Percentiles rank a stretch among this genome's conserved stretches.
Conservation (phyloP, 2,888 invertebrate genomes). For the Eilema sororculum region DNA sequence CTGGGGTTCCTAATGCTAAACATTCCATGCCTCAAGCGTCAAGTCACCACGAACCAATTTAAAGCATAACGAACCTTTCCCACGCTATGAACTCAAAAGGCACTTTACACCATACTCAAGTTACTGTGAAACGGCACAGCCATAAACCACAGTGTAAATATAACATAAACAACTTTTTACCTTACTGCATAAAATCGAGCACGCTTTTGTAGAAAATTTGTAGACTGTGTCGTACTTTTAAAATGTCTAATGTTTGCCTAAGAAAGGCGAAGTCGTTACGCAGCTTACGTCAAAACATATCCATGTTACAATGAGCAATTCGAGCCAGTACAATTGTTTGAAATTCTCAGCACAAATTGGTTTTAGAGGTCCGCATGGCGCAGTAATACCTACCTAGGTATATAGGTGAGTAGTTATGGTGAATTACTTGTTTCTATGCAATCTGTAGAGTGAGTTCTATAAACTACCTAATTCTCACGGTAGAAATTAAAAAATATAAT, state of each 20-base stretch:
- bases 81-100: slow-evolving; percentile 60
- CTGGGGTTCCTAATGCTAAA: slow-evolving; percentile 9
- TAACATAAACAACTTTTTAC: slow-evolving; percentile 20
- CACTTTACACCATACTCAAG: slow-evolving; percentile 54
- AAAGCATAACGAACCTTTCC: slow-evolving; percentile 47
- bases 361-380: slow-evolving; percentile 26
- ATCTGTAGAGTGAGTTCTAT: background rate
- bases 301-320: slow-evolving; percentile 50
- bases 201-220: slow-evolving; percentile 18
- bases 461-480: background rate
- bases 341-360: slow-evolving; percentile 42
- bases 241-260: slow-evolving; percentile 13
- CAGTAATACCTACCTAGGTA: background rate
- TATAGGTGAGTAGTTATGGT: slow-evolving; percentile 1
- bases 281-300: slow-evolving; percentile 51
- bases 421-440: slow-evolving; percentile 11
- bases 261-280: slow-evolving; percentile 21
- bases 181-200: slow-evolving; percentile 17
- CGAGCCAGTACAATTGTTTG: slow-evolving; percentile 39
- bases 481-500: background rate
- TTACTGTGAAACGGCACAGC: slow-evolving; percentile 53
- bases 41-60: slow-evolving; percentile 31
- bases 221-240: slow-evolving; percentile 29
- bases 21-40: slow-evolving; percentile 26
- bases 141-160: slow-evolving; percentile 51